These are phyloP conservation scores for Luscinia megarhynchos DNA, from an alignment of 2,797 vertebrate species.

Conservation along the genomic window DNA sequence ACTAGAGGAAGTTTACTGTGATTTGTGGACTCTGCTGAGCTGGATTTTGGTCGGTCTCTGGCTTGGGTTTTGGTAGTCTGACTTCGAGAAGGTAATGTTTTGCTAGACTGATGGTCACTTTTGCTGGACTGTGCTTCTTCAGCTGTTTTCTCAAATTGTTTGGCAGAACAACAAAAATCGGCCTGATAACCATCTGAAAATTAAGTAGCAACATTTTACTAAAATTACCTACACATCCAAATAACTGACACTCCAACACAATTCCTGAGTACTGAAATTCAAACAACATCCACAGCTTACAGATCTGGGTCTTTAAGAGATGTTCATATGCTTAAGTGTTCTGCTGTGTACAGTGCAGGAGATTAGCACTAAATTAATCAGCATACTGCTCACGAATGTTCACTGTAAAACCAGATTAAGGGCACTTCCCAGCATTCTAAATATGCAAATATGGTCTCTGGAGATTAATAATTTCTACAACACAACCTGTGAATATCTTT, in stretches of 20 bases:
- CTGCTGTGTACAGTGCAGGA: not conserved
- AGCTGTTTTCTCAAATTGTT: slow-evolving; percentile 75
- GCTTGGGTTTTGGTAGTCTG: slow-evolving; percentile 65
- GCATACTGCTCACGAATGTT: rapidly evolving
- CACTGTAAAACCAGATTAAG: not conserved
- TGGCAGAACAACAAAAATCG: slow-evolving; percentile 93
- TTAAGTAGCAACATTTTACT: not conserved
- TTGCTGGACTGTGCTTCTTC: slow-evolving; percentile 70
- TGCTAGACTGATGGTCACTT: slow-evolving; percentile 69
- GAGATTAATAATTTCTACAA: not conserved
- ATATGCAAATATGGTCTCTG: not conserved
- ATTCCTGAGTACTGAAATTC: not conserved
- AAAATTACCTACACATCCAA: not conserved
- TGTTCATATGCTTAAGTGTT: not conserved
- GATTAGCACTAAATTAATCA: not conserved
- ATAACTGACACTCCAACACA: not conserved
- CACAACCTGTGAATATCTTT: not conserved
- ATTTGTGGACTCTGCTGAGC: slow-evolving; percentile 69
- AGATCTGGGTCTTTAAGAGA: not conserved
- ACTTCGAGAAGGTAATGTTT: slow-evolving; percentile 62
- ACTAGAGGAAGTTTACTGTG: slow-evolving; percentile 78
- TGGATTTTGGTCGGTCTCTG: slow-evolving; percentile 75
- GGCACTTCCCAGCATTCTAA: not conserved
- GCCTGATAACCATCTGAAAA: slow-evolving; percentile 90
- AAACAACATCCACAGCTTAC: not conserved